Percentiles rank a stretch among this genome's conserved stretches.
Evolutionary conservation across 2,113 vertebrate genomes (phyloP).

Genomic region (Petrocephalus zakoni): DNA sequence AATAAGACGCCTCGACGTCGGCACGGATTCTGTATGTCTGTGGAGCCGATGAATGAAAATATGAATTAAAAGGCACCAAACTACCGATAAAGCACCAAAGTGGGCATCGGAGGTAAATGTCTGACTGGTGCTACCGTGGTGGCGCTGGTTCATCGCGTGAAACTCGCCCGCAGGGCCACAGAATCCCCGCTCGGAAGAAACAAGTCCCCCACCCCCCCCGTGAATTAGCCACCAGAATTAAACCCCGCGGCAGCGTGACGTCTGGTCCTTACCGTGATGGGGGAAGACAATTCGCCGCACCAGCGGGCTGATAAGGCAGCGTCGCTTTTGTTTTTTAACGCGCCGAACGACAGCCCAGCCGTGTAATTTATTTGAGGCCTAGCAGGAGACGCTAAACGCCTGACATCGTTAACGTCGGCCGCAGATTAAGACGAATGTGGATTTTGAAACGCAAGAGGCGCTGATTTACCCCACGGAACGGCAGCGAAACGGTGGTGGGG

Average conservation of each 20-base stretch:
- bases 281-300: background rate
- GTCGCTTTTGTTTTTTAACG: background rate
- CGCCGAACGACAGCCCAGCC: background rate
- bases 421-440: conserved; percentile 3
- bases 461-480: background rate
- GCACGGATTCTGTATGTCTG: conserved; percentile 31
- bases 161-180: background rate
- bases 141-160: background rate
- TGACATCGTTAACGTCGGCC: background rate
- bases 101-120: conserved; percentile 39
- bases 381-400: background rate
- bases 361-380: background rate
- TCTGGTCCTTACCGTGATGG: background rate
- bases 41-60: conserved; percentile 40
- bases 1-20: conserved; percentile 42
- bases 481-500: background rate
- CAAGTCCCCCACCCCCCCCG: background rate
- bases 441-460: background rate
- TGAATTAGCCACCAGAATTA: conserved; percentile 10
- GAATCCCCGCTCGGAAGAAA: background rate
- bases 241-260: background rate
- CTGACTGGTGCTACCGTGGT: conserved; percentile 28
- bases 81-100: conserved; percentile 34
- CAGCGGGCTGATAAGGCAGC: background rate
- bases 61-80: conserved; percentile 39